Conservation (phyloP, 1,140 invertebrate species). For the Monomorium pharaonis region DNA sequence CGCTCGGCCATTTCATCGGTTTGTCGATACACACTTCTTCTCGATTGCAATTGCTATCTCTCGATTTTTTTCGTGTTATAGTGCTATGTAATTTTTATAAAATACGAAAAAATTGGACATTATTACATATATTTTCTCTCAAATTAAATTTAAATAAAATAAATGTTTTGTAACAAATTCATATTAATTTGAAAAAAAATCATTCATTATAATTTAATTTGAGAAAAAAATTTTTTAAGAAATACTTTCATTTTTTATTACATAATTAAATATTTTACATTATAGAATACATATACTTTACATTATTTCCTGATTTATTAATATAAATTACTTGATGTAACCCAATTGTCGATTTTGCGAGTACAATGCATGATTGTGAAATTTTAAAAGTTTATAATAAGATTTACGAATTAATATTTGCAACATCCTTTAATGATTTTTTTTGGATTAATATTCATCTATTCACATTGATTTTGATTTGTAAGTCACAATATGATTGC, state of each 20-base stretch:
- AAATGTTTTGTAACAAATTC: background rate
- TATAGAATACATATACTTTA: too few species aligned
- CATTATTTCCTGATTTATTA: background rate
- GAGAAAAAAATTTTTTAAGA: background rate
- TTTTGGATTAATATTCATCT: background rate
- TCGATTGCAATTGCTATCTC: background rate
- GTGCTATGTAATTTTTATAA: background rate
- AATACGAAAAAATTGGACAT: background rate
- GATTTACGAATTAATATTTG: background rate
- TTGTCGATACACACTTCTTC: constrained; percentile 42
- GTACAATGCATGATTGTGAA: background rate
- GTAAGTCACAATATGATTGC: background rate
- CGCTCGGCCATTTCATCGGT: constrained; percentile 75
- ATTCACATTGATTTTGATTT: background rate
- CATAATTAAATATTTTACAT: background rate
- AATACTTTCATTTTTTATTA: background rate
- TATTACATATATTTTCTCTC: background rate
- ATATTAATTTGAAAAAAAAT: background rate
- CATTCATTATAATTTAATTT: too few species aligned
- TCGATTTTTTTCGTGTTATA: background rate
- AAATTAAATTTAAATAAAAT: background rate
- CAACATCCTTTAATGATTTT: constrained; percentile 22
- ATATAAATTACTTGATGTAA: constrained; percentile 19
- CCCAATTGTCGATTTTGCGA: background rate
- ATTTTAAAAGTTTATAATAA: constrained; percentile 13